A percentile compares a stretch with the other conserved stretches of the same genome.
Conservation (phyloP, 2,113 vertebrate genomes). For the Athene cunicularia region DNA sequence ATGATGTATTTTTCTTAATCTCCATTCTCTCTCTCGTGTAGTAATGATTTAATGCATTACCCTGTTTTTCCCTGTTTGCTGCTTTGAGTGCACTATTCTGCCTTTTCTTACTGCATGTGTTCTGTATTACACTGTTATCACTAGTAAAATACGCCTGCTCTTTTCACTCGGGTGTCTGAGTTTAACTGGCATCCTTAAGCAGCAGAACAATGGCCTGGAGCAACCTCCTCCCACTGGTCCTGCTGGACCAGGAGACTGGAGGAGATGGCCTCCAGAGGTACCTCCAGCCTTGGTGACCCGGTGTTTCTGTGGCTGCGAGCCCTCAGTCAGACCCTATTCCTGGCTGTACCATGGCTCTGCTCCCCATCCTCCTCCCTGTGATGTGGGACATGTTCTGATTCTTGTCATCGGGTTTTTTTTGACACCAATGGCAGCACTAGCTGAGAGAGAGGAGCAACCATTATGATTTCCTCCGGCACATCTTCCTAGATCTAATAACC, state of each 20-base stretch:
- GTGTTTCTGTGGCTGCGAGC: background rate
- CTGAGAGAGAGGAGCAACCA: background rate
- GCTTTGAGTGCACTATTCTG: too few species aligned
- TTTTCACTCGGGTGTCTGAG: too few species aligned
- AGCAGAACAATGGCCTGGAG: background rate
- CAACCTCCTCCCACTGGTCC: background rate
- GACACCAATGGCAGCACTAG: rapidly evolving
- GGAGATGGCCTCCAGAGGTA: background rate
- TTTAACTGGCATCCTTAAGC: too few species aligned
- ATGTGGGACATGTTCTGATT: rapidly evolving
- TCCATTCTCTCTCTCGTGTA: too few species aligned
- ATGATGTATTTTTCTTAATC: too few species aligned
- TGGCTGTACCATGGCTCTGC: rapidly evolving
- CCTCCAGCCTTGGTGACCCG: rapidly evolving
- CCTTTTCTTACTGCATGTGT: too few species aligned
- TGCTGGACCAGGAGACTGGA: background rate
- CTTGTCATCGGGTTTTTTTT: background rate
- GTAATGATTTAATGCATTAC: too few species aligned
- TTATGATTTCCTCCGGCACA: background rate
- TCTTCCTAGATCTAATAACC: background rate
- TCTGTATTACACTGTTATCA: too few species aligned
- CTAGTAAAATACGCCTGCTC: too few species aligned
- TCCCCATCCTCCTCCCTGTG: background rate
- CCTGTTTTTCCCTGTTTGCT: too few species aligned
- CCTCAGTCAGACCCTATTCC: background rate